These are phyloP conservation scores for Halisarca cf. caerulea DNA, from an alignment of 37 sponge, comb jelly and placozoan genomes.

Conservation along the genomic window DNA sequence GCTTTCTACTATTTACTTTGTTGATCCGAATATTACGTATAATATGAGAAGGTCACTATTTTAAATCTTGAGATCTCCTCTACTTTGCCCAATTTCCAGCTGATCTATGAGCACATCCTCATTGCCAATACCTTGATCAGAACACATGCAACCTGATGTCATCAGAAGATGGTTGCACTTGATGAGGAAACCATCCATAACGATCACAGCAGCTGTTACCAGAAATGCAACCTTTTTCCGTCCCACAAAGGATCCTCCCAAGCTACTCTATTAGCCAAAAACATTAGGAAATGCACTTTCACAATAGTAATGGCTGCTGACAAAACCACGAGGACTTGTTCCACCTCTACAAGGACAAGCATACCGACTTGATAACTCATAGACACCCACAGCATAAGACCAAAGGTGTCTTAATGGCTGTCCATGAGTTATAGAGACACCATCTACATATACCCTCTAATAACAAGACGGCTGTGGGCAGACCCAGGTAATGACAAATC, in stretches of 20 bases:
- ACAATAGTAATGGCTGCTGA: not conserved
- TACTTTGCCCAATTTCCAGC: not conserved
- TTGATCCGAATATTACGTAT: no score
- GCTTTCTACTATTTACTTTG: no score
- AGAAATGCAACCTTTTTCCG: not conserved
- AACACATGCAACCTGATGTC: not conserved
- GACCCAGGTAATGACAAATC: no score
- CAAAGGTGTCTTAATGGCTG: not conserved
- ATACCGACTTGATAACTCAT: not conserved
- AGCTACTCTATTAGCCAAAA: no score
- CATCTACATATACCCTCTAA: not conserved
- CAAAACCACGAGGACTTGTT: not conserved
- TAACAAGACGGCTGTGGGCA: no score
- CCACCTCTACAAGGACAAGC: not conserved
- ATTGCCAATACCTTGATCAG: not conserved
- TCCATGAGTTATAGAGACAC: not conserved
- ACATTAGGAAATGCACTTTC: not conserved
- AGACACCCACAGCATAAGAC: not conserved
- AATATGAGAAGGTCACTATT: no score
- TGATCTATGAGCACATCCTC: not conserved
- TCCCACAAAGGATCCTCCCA: slow-evolving; percentile 16
- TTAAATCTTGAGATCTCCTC: no score
- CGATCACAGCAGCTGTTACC: not conserved
- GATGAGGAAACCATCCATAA: not conserved
- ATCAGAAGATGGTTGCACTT: not conserved